Conservation (phyloP, 2,113 vertebrate species). For the Callithrix jacchus region DNA sequence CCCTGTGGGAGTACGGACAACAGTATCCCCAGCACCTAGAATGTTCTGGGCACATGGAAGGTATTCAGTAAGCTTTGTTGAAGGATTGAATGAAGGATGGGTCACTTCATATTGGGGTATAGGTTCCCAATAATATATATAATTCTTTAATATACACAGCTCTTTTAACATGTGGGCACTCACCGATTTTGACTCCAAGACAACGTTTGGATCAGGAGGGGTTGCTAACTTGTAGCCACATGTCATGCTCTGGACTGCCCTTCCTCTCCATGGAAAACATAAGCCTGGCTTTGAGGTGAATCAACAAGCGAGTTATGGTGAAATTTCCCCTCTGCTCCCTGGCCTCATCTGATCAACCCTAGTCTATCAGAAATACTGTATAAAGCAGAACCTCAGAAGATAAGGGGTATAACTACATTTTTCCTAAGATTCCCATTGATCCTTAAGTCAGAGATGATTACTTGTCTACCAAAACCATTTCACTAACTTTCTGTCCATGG, state of each 20-base stretch:
- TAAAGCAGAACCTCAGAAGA: neutral
- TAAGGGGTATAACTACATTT: neutral
- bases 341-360: neutral
- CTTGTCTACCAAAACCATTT: neutral
- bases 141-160: neutral
- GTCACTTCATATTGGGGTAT: neutral
- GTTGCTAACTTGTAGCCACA: neutral
- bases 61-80: neutral
- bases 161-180: neutral
- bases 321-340: neutral
- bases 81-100: neutral
- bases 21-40: neutral
- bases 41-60: neutral
- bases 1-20: neutral
- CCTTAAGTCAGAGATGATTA: neutral
- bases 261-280: neutral
- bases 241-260: neutral
- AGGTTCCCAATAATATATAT: neutral
- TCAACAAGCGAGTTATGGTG: neutral
- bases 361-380: neutral
- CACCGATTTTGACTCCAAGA: neutral
- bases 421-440: neutral
- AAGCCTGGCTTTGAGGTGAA: neutral
- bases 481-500: neutral
- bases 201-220: neutral